Evolutionary conservation across 2,888 invertebrate genomes (phyloP), one percentile per base, ranked within the genome.

Genomic region (Drosophila neonasuta): DNA sequence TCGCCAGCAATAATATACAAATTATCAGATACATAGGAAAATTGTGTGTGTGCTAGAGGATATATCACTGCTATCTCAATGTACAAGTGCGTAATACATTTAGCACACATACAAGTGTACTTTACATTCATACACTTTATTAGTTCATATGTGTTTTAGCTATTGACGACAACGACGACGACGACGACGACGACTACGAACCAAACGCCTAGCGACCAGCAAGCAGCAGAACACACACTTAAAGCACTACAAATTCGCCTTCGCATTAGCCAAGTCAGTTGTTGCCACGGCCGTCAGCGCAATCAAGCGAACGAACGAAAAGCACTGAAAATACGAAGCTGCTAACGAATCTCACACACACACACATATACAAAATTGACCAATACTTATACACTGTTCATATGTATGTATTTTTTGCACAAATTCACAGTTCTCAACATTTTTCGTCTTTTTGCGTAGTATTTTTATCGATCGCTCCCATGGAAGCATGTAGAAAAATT

Each of bases 371-470:
- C 54, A 50, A 67, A 71, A 52, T 68, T 39, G 56, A 80, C 84
- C 60, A 76, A 79, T 57, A 83, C 70, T 49, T 64, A 69, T 67
- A 50, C 68, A 69, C 24, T 66, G 52, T 66, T 62, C 68, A 72
- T 74, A 60, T 58, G 59, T 70, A 65, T 29, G 65, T 70, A 54
- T 60, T 58, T 80, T 83, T 83, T 71, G 83, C 83, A 85, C 87
- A 88, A 79, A 82, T 85, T 87, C 77, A 80, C 73, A 70, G 65
- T 80, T 77, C 67, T 78, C 60, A 75, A 82, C 80, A 36, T 64
- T 80, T 77, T 74, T 84, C 60, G 70, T 74, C 81, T 85, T 89
- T 89, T 89, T 89, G 90, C 90, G 89, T 89, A 88, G 87, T 89
- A 89, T 88, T 87, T 88, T 88, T 89, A 89, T 89, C 88, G 89